These are phyloP conservation scores for Crypturellus undulatus DNA, from an alignment of 2,113 vertebrate species.

Conservation along the genomic window DNA sequence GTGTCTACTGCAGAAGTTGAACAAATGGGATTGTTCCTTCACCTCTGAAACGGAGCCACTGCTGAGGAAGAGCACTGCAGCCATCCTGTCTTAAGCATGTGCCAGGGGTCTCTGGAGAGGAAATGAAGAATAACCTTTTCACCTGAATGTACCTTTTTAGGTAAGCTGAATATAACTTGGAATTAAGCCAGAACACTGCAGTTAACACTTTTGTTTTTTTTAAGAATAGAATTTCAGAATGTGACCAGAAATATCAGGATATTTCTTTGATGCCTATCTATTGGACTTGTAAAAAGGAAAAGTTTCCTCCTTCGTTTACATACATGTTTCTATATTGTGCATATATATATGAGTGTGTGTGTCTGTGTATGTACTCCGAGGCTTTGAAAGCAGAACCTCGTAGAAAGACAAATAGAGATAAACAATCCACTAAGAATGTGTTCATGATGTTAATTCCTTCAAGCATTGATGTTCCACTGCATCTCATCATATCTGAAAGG, in stretches of 20 bases:
- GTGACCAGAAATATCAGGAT: conserved; percentile 26
- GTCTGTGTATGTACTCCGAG: background rate
- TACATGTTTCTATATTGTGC: background rate
- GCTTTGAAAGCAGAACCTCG: background rate
- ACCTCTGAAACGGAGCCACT: conserved; percentile 40
- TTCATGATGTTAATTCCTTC: background rate
- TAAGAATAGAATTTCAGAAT: background rate
- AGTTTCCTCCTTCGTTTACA: background rate
- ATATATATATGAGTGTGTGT: too few relatives aligned
- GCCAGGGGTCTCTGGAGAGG: background rate
- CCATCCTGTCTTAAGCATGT: background rate
- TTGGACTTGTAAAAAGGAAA: background rate
- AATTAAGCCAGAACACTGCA: background rate
- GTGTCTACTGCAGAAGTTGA: conserved; percentile 28
- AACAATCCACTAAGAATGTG: background rate
- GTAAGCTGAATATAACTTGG: conserved; percentile 20
- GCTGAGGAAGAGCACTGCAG: conserved; percentile 34
- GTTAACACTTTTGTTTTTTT: background rate
- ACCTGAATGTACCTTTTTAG: conserved; percentile 37
- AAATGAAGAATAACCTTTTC: conserved; percentile 42
- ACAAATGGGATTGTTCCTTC: conserved; percentile 31
- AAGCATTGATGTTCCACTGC: background rate
- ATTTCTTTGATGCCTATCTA: background rate
- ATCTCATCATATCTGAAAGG: background rate
- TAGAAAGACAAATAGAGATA: background rate